Conservation (phyloP, 2,113 vertebrate genomes). For the Brachirus orientalis region DNA sequence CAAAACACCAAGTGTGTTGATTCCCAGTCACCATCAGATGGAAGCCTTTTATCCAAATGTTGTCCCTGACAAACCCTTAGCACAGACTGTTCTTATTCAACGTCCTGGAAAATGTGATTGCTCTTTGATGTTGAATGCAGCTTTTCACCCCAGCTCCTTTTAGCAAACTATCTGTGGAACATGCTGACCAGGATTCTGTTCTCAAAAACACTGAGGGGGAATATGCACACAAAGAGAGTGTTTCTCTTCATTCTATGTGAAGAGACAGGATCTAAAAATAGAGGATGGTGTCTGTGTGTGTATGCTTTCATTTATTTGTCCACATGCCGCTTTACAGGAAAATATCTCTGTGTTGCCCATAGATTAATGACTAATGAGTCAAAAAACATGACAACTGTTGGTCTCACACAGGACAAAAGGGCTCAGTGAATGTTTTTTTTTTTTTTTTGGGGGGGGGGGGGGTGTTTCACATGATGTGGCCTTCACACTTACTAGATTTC, state of each 20-base stretch:
- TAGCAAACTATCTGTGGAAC: conserved; percentile 32
- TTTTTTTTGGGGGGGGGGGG: too few species aligned
- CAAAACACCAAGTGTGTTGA: too few species aligned
- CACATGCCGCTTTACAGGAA: not conserved
- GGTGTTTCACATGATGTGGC: not conserved
- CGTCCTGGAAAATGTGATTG: conserved; percentile 23
- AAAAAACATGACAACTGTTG: not conserved
- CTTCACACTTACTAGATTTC: not conserved
- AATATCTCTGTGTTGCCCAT: not conserved
- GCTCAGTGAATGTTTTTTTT: not conserved
- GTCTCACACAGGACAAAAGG: not conserved
- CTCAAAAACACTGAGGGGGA: conserved; percentile 8
- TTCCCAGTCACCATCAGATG: not conserved
- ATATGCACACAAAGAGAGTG: conserved; percentile 15
- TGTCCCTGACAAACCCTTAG: not conserved
- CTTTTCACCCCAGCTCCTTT: conserved; percentile 33
- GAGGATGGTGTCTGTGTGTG: conserved; percentile 12
- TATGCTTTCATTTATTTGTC: not conserved
- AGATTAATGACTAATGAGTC: conserved; percentile 1
- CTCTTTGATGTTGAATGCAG: conserved; percentile 45
- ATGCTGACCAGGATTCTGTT: conserved; percentile 3
- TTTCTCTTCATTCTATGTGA: conserved; percentile 24
- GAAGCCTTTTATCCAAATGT: conserved; percentile 22
- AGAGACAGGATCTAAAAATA: conserved; percentile 65
- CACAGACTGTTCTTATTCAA: conserved; percentile 7